Evolutionary conservation across 2,113 vertebrate genomes (phyloP).

Genomic region (Ciconia maguari): DNA sequence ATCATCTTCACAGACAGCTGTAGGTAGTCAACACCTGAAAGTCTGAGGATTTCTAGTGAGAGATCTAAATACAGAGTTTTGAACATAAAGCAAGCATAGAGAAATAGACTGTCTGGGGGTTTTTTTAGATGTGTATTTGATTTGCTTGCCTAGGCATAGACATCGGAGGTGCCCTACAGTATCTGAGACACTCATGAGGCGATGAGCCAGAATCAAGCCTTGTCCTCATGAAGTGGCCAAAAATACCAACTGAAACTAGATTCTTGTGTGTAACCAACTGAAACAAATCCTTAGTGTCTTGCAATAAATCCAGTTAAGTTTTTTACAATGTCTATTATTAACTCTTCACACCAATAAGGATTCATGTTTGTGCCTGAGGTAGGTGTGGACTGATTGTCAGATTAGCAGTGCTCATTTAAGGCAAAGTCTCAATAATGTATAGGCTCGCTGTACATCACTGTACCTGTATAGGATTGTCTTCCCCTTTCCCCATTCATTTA

Average conservation of each 20-base stretch:
- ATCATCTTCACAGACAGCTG: not conserved
- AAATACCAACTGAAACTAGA: not conserved
- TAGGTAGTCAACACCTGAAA: not conserved
- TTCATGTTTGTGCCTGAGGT: not conserved
- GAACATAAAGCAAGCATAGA: not conserved
- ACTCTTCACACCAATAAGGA: not conserved
- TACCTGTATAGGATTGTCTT: not conserved
- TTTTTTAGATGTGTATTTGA: not conserved
- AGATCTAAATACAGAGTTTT: not conserved
- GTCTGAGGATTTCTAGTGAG: not conserved
- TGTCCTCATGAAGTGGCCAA: not conserved
- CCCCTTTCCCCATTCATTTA: not conserved
- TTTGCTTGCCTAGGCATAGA: not conserved
- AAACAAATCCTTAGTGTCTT: not conserved
- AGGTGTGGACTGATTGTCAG: not conserved
- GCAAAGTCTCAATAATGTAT: not conserved
- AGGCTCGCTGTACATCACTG: not conserved
- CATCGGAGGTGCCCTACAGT: not conserved
- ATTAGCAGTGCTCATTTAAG: not conserved
- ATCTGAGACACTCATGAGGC: not conserved
- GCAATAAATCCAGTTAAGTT: not conserved
- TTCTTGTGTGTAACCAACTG: not conserved
- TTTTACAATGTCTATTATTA: not conserved
- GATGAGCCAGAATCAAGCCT: not conserved
- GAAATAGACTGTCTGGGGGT: not conserved